These are phyloP conservation scores for Tanypteryx hageni DNA, from an alignment of 2,888 invertebrate genomes.

Conservation along the genomic window DNA sequence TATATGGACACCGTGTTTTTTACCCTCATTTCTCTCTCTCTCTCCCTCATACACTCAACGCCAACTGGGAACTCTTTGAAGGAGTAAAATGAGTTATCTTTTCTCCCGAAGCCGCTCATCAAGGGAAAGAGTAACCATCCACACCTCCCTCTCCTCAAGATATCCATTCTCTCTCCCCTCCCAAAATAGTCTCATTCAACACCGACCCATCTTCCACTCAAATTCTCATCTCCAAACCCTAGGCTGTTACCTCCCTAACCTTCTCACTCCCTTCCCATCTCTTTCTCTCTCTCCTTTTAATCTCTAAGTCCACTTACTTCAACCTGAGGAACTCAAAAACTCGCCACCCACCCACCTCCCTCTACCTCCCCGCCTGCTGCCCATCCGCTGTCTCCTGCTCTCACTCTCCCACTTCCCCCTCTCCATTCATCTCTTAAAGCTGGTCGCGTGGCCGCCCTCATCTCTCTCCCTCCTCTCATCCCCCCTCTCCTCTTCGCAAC, in stretches of 20 bases:
- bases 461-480: background rate
- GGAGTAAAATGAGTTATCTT: constrained; percentile 3
- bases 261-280: background rate
- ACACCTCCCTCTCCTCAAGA: background rate
- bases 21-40: too few relatives aligned
- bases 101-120: constrained; percentile 26
- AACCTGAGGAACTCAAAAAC: background rate
- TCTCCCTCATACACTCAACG: background rate
- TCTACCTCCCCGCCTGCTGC: background rate
- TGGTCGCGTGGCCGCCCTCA: background rate
- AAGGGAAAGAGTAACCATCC: background rate
- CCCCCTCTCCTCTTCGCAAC: background rate
- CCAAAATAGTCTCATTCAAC: constrained; percentile 26
- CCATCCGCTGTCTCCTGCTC: constrained; percentile 22
- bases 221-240: too few relatives aligned
- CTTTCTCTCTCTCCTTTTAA: constrained; percentile 5
- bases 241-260: background rate
- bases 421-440: constrained; percentile 23
- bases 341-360: too few relatives aligned
- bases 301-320: background rate
- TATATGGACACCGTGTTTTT: too few relatives aligned
- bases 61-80: constrained; percentile 14
- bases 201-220: background rate
- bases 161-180: background rate
- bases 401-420: too few relatives aligned